Evolutionary conservation across 2,113 vertebrate species (phyloP), one percentile per base, ranked within the genome.

Genomic region (Microcebus jonahi): DNA sequence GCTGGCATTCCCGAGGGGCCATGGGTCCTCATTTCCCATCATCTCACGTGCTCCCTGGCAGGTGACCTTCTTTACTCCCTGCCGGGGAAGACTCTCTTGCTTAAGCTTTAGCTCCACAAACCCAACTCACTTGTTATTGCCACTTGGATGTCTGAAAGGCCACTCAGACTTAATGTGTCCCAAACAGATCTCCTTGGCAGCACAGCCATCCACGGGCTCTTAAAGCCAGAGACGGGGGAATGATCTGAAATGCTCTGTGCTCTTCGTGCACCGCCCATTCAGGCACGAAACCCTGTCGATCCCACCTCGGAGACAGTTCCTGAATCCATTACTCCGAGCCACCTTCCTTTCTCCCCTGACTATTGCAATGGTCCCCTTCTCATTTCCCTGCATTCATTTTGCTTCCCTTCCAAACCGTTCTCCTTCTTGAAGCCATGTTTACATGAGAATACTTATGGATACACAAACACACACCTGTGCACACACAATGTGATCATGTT

Each of bases 21-120:
- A 1, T 0, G 6, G 25, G 45, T 23, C 50, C 23, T 77, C 31
- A 13, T 68, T 77, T 67, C 75, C 23, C 13, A 1, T 59, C 5
- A 1, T 21, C 53, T n/a, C 65, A 25, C 0, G 0, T 27, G 21
- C 29, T 48, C 20, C 59, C 42, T 87, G n/a, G 23, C 0, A 0
- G 17, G 20, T 3, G 20, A 23, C 61, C 34, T 34, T 36, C 50
- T 88, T 79, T 9, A 70, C 12, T 34, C 11, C 7, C 1, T n/a
- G 34, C 45, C 13, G 11, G 14, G 36, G 14, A 10, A 20, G 11
- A 45, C 29, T 67, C 39, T 91, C 10, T 45, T n/a, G 20, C 57
- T 48, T 20, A 39, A 4, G 20, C 5, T 77, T 61, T 67, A 36
- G 27, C 57, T 65, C 67, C 84, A 70, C 31, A 82, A 75, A 89